These are phyloP conservation scores for Tenebrosternarchus preto DNA, from an alignment of 2,113 vertebrate genomes.

Conservation along the genomic window DNA sequence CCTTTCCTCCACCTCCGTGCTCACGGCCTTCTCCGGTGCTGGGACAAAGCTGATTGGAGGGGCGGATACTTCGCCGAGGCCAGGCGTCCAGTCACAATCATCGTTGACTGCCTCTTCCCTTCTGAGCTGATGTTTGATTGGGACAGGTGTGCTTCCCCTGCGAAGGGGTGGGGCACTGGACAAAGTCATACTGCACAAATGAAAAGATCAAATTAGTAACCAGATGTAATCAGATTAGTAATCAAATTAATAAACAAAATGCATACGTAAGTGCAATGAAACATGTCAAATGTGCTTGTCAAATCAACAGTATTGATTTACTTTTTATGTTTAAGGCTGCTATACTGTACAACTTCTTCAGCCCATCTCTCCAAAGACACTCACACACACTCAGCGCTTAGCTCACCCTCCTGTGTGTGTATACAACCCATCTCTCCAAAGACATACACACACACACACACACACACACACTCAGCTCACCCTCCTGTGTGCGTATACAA, in stretches of 20 bases:
- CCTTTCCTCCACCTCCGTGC: slow-evolving; percentile 61
- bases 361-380: too few relatives aligned
- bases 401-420: too few relatives aligned
- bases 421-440: too few relatives aligned
- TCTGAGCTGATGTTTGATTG: slow-evolving; percentile 84
- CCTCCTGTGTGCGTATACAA: too few relatives aligned
- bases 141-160: slow-evolving; percentile 86
- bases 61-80: slow-evolving; percentile 62
- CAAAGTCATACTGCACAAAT: slow-evolving; percentile 64
- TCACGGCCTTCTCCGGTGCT: slow-evolving; percentile 68
- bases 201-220: background rate
- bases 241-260: background rate
- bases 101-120: slow-evolving; percentile 81
- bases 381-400: too few relatives aligned
- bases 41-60: slow-evolving; percentile 73
- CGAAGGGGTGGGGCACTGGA: slow-evolving; percentile 72
- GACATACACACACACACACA: too few relatives aligned
- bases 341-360: too few relatives aligned
- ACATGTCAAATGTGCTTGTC: background rate
- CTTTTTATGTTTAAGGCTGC: too few relatives aligned
- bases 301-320: too few relatives aligned
- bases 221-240: background rate
- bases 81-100: slow-evolving; percentile 81
- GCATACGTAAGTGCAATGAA: background rate
- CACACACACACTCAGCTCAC: too few relatives aligned